phyloP scores from a whole-genome alignment of 2,797 vertebrate species.

The Sebastes elongatus region DNA sequence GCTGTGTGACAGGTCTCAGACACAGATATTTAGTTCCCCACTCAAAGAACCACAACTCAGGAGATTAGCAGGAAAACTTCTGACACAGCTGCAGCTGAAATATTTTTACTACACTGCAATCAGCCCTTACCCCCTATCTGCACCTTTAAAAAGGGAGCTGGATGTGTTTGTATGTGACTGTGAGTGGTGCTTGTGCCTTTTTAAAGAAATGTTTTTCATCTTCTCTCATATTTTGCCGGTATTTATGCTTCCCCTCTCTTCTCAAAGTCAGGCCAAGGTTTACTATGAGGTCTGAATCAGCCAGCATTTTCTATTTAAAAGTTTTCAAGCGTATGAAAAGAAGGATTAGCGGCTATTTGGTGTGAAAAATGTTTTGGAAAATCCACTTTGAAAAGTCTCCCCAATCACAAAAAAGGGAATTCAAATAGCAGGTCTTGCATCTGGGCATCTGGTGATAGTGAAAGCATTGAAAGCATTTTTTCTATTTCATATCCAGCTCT shows the following conservation, averaged over 20 bases:
- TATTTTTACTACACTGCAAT: constrained; percentile 54
- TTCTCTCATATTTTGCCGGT: constrained; percentile 36
- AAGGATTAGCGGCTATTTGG: constrained; percentile 60
- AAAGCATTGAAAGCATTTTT: constrained; percentile 20
- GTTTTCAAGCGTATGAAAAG: constrained; percentile 62
- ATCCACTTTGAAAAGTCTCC: constrained; percentile 48
- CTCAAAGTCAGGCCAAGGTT: constrained; percentile 59
- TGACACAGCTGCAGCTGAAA: constrained; percentile 62
- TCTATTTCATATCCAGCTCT: constrained; percentile 14
- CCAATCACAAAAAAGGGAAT: constrained; percentile 18
- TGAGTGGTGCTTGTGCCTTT: constrained; percentile 15
- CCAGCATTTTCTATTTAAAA: constrained; percentile 50
- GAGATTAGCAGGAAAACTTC: constrained; percentile 73
- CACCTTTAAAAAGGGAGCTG: constrained; percentile 22
- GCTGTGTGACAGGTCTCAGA: constrained; percentile 74
- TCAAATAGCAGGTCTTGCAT: constrained; percentile 27
- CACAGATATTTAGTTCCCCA: constrained; percentile 71
- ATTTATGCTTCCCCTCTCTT: background rate
- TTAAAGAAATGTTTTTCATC: constrained; percentile 44
- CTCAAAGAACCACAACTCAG: constrained; percentile 63
- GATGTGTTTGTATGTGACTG: constrained; percentile 40
- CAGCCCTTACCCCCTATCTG: constrained; percentile 35
- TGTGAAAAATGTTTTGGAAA: constrained; percentile 58
- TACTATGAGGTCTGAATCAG: constrained; percentile 54
- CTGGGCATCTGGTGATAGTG: background rate